Conservation (phyloP, 2,888 invertebrate genomes). For the Dasysyrphus albostriatus region DNA sequence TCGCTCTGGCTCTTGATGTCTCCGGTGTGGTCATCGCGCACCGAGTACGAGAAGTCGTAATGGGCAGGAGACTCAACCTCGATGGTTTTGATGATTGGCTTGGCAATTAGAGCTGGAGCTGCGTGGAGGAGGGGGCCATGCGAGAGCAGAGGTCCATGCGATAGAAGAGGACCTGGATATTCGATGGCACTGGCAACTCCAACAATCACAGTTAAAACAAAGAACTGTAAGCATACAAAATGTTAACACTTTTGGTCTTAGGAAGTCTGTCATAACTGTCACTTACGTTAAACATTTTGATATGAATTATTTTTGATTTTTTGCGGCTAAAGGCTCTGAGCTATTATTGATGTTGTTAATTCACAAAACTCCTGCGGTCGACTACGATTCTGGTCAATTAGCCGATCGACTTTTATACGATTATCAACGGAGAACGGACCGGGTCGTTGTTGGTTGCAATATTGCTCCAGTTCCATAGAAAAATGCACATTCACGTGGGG, state of each 20-base stretch:
- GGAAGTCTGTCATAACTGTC: background rate
- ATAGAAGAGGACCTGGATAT: constrained; percentile 30
- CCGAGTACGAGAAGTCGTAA: constrained; percentile 85
- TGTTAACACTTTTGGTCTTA: background rate
- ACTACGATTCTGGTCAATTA: constrained; percentile 81
- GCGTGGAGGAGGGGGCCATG: constrained; percentile 51
- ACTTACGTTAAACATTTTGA: constrained; percentile 69
- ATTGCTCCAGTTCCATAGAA: constrained; percentile 61
- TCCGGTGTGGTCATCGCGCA: constrained; percentile 85
- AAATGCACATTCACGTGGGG: constrained; percentile 58
- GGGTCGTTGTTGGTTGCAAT: constrained; percentile 47
- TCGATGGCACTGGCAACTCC: constrained; percentile 73
- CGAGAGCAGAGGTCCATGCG: constrained; percentile 11
- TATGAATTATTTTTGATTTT: background rate
- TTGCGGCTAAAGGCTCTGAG: constrained; percentile 13
- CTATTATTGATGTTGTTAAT: constrained; percentile 75
- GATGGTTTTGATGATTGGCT: constrained; percentile 73
- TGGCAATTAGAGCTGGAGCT: constrained; percentile 63
- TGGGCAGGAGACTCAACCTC: constrained; percentile 84
- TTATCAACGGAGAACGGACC: constrained; percentile 52
- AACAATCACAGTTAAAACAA: constrained; percentile 58
- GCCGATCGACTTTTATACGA: constrained; percentile 81
- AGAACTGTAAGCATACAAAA: constrained; percentile 48
- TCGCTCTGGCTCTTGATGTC: constrained; percentile 85
- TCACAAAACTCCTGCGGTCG: constrained; percentile 81